These are phyloP conservation scores for Malurus melanocephalus DNA, from an alignment of 2,113 vertebrate species.

Conservation along the genomic window DNA sequence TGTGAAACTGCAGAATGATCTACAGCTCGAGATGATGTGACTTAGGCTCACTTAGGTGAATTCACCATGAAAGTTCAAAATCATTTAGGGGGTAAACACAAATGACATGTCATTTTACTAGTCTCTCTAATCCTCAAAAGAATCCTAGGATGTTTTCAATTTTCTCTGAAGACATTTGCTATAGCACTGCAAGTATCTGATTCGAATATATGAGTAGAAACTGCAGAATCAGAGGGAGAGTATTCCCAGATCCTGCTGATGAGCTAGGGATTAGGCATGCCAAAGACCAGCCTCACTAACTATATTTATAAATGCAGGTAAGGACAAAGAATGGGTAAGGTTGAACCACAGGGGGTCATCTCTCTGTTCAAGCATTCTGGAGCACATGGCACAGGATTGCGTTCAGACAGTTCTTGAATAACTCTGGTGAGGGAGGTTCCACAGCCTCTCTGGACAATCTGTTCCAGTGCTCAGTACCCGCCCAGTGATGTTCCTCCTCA, in stretches of 20 bases:
- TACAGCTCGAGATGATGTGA: not conserved
- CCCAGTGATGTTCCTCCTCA: not conserved
- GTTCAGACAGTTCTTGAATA: not conserved
- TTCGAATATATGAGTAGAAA: not conserved
- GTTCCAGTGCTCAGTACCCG: not conserved
- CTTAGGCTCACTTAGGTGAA: slow-evolving; percentile 7
- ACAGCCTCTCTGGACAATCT: not conserved
- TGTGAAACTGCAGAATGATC: not conserved
- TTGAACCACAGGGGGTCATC: not conserved
- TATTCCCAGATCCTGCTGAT: not conserved
- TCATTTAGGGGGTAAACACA: not conserved
- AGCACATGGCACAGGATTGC: not conserved
- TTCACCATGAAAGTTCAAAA: slow-evolving; percentile 30
- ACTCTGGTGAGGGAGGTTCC: not conserved
- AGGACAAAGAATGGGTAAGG: not conserved
- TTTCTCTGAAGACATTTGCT: not conserved
- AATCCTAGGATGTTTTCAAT: not conserved
- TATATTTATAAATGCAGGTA: not conserved
- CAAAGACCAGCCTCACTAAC: not conserved
- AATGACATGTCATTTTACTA: not conserved
- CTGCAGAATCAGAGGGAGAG: not conserved
- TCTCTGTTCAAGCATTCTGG: not conserved
- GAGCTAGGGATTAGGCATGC: not conserved
- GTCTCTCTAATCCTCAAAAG: not conserved
- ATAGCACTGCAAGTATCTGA: not conserved